Base-by-base conservation (phyloP, 2,888 invertebrate genomes). In the Drosophila pegasa region DNA sequence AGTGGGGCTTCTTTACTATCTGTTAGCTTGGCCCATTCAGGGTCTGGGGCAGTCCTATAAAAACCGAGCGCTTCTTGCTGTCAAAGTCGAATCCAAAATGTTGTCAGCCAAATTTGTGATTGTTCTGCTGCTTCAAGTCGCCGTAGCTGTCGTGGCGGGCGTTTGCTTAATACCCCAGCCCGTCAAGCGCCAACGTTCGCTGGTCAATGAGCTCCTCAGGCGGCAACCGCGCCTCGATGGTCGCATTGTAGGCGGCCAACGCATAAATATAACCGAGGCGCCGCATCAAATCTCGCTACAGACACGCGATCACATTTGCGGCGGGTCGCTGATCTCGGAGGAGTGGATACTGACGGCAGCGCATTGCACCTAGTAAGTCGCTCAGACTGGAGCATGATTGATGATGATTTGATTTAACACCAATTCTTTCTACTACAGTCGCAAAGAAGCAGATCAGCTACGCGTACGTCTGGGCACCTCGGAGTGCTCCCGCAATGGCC, bases 401-500 rank as follows among this genome's bases (percentile, higher is more conserved):
- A 35, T 33, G 8, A 6, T 12, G 0, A 0, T 18, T 9, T 18
- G 1, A 14, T 6, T 10, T 7, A 9, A 20, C 2, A 3, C 2
- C 2, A 9, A 18, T 40, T 6, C 14, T 48, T 35, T 31, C 25
- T 22, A 25, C 37, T 27, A 0, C 29, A 92, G 92, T 58, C 87
- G 89, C 0, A 89, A 86, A 52, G 79, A 76, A 0, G 78, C 90
- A 0, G 75, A 87, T 3, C 67, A 73, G 0, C 47, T 92, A 2
- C 87, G 78, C 37, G 89, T 95, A 0, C 93, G 94, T 0, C 93
- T 93, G 10, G 95, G 95, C 2, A 94, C 94, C 6, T 93, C 94
- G 0, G 93, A 92, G 37, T 92, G 90, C 18, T 84, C 91, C 0
- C 45, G 78, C 0, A 94, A 93, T 0, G 95, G 95, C 0, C 75